A percentile compares a stretch with the other conserved stretches of the same genome.
phyloP scores from a whole-genome alignment of 2,113 vertebrate genomes.

The Herpailurus yagouaroundi region DNA sequence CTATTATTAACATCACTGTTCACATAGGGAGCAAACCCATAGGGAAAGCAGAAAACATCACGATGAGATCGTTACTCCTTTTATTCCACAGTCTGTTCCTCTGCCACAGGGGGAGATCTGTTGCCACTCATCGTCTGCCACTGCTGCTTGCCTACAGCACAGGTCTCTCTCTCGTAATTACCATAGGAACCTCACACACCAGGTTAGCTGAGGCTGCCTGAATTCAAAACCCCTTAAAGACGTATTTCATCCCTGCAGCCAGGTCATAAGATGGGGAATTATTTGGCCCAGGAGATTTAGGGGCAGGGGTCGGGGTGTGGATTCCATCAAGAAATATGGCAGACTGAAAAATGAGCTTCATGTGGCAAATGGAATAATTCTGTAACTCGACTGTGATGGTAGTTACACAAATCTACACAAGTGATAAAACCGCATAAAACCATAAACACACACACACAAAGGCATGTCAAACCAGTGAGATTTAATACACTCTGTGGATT shows the following conservation, averaged over 20 bases:
- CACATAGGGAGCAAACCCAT: background rate
- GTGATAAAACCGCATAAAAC: background rate
- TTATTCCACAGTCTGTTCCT: background rate
- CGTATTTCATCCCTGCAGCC: background rate
- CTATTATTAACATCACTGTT: background rate
- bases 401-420: background rate
- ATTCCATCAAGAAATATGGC: background rate
- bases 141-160: background rate
- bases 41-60: background rate
- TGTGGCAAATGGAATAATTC: background rate
- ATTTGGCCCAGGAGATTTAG: background rate
- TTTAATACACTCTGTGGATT: background rate
- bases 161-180: background rate
- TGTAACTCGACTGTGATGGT: background rate
- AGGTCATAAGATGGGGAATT: background rate
- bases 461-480: background rate
- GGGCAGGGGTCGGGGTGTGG: no score
- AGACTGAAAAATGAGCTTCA: background rate
- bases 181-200: background rate
- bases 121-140: background rate
- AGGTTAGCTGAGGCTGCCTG: background rate
- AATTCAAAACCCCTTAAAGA: background rate
- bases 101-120: background rate
- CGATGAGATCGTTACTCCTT: background rate
- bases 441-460: background rate